Base-by-base conservation (phyloP, 1,140 invertebrate species). In the Popillia japonica region DNA sequence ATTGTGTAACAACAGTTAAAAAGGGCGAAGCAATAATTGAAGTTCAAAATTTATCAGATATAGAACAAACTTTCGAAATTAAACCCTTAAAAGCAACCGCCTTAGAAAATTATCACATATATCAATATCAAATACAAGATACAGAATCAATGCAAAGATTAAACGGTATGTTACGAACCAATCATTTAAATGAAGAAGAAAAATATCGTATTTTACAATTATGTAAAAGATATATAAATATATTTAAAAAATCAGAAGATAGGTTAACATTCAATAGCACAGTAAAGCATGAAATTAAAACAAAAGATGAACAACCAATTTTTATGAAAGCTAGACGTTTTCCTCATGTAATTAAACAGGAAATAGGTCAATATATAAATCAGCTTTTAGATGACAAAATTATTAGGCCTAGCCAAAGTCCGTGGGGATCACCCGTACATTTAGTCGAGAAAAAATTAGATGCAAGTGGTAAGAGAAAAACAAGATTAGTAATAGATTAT, bases 401-500 rank as follows among this genome's bases (percentile, higher is more conserved):
- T n/a, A n/a, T n/a, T n/a, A n/a, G n/a, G n/a, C n/a, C n/a, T n/a
- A n/a, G n/a, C n/a, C n/a, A n/a, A n/a, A n/a, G n/a, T 75, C 73
- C 73, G 3, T 75, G 73, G 40, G 34, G 34, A n/a, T n/a, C n/a
- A n/a, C n/a, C 73, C 23, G 73, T 75, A 80, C 64, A 40, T 11
- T 22, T 75, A 42, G 73, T 75, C 4, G 17, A 20, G 11, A 75
- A 17, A 44, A 80, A 83, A 64, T 75, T 73, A n/a, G 78, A 78
- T 61, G 73, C 78, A 41, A 48, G 78, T 17, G 82, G 81, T 4
- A 76, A 84, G 80, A 80, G n/a, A 55, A 86, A 83, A 80, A 86
- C 83, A 81, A 77, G 86, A 78, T 27, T 87, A 10, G 84, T 85
- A 9, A 81, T 87, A 9, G 84, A 87, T 75, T 87, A 83, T 75